These are phyloP conservation scores for Eulithis prunata DNA, from an alignment of 2,888 invertebrate genomes.

Conservation along the genomic window DNA sequence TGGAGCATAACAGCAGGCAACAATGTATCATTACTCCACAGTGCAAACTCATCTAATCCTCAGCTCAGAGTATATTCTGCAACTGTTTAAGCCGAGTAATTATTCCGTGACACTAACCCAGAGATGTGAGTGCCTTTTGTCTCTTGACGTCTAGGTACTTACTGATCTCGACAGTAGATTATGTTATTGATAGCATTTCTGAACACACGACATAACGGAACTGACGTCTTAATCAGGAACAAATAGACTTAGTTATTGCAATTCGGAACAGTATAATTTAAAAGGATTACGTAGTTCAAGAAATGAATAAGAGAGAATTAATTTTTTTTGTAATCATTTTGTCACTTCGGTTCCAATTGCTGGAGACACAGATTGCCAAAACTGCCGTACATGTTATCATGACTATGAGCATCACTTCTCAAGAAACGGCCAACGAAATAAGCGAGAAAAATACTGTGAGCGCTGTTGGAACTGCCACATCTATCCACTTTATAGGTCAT, in stretches of 20 bases:
- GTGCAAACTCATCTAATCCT: constrained; percentile 51
- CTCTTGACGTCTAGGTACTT: constrained; percentile 28
- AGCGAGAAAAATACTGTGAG: constrained; percentile 60
- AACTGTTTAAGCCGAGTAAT: constrained; percentile 51
- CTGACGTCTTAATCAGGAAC: constrained; percentile 1
- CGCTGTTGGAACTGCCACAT: constrained; percentile 66
- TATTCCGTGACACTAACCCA: constrained; percentile 47
- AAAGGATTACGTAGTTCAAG: too few species aligned
- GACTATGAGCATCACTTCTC: constrained; percentile 33
- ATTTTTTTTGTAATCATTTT: background rate
- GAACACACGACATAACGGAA: constrained; percentile 2
- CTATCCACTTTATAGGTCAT: constrained; percentile 77
- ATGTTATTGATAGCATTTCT: constrained; percentile 34
- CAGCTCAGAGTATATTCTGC: constrained; percentile 46
- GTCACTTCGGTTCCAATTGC: background rate
- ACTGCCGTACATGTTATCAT: constrained; percentile 27
- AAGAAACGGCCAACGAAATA: constrained; percentile 44
- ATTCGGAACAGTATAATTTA: too few species aligned
- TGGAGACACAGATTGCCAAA: constrained; percentile 11
- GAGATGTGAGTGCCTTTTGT: constrained; percentile 43
- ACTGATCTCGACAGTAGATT: constrained; percentile 38
- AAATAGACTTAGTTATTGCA: too few species aligned
- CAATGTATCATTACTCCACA: constrained; percentile 45
- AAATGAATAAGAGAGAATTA: background rate
- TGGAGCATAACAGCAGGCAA: constrained; percentile 18